Base-by-base conservation (phyloP, 1,140 invertebrate species). In the Saxidomus purpurata region DNA sequence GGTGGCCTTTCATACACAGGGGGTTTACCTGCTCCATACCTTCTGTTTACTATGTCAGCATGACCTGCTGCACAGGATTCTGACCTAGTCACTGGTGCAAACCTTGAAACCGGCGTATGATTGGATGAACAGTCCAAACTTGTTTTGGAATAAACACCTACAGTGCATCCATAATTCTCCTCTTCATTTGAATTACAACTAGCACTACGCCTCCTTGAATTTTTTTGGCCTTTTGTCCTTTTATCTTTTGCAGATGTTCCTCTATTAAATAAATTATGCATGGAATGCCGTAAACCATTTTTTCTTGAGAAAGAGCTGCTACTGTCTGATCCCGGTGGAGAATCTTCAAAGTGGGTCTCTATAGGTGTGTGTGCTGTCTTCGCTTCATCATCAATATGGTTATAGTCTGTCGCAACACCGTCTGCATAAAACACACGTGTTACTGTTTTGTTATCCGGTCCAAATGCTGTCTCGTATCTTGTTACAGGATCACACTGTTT, bases 391-490 rank as follows among this genome's bases (percentile, higher is more conserved):
- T 67, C 59, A n/a, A 90, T 85, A 82, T 93, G 92, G 0, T 91
- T 90, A 90, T 90, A 93, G 38, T 94, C 94, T 43, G 93, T 94
- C 25, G 93, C 88, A 47, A 94, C 80, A 0, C 93, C 93, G 76
- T 93, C 92, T 38, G 81, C 89, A 87, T 93, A 95, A 76, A 93
- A 94, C 52, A 94, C 94, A 40, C 93, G 81, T 1, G 94, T 95
- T 3, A 95, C 92, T 34, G 93, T 95, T 38, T 90, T 87, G 76
- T 95, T 95, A 47, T 95, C 94, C 11, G 94, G 94, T 11, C 94
- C 94, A 92, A 95, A 94, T 15, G 93, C 93, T 28, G 94, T 94
- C 81, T 95, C 94, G 90, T 93, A 95, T 67, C 90, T 90, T 6
- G 93, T 92, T 15, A 93, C 89, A 59, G 91, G 91, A 69, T 80